phyloP scores from a whole-genome alignment of 2,797 vertebrate genomes.

The Epinephelus coioides region DNA sequence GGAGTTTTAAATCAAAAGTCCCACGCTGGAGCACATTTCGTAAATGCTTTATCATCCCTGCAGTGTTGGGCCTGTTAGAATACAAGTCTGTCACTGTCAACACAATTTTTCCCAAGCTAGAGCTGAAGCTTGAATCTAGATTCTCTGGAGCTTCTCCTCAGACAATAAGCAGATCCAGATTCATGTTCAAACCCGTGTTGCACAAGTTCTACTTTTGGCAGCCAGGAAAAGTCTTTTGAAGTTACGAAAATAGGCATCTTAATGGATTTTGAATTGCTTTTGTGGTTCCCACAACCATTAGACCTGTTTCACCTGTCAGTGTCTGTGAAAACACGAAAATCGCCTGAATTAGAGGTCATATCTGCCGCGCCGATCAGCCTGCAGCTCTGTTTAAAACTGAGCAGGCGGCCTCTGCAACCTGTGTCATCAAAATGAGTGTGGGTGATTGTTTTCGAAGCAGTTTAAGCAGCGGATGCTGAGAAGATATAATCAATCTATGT shows the following conservation, averaged over 20 bases:
- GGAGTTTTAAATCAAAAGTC: slow-evolving; percentile 37
- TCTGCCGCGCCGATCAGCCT: neutral
- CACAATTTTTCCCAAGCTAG: neutral
- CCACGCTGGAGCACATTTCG: slow-evolving; percentile 20
- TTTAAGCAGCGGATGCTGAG: neutral
- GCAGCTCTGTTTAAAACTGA: slow-evolving; percentile 20
- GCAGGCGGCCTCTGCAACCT: slow-evolving; percentile 32
- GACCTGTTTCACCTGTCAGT: slow-evolving; percentile 17
- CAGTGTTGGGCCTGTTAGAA: slow-evolving; percentile 3
- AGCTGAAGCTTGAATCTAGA: neutral
- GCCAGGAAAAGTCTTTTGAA: neutral
- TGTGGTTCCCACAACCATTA: slow-evolving; percentile 1
- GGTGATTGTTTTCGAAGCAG: slow-evolving; percentile 35
- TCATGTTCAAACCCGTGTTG: neutral
- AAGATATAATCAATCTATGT: slow-evolving; percentile 15
- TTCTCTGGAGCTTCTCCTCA: neutral
- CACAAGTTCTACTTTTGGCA: slow-evolving; percentile 8
- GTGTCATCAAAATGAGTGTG: slow-evolving; percentile 7
- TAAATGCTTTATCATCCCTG: neutral
- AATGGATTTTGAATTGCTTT: neutral
- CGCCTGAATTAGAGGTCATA: neutral
- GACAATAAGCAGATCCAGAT: slow-evolving; percentile 16
- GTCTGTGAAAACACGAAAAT: slow-evolving; percentile 12
- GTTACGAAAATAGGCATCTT: neutral
- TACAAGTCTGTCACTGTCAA: slow-evolving; percentile 14